Base-by-base conservation (phyloP, 1,140 invertebrate species). In the Drosophila kikkawai region DNA sequence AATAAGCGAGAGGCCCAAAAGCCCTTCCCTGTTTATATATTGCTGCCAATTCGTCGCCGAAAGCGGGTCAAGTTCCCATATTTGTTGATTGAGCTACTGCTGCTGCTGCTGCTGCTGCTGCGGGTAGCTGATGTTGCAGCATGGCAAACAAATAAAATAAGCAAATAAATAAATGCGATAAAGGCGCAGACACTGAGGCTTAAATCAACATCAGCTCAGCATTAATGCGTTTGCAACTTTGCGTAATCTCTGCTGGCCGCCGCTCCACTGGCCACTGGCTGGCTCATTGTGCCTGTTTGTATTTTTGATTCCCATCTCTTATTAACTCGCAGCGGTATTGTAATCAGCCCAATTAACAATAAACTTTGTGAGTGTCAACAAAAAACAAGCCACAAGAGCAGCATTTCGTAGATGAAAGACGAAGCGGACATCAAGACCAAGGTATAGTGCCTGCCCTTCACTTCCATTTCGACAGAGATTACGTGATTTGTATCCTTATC, bases 181-280 rank as follows among this genome's bases (percentile, higher is more conserved):
- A 78, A 79, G 64, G 68, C 73, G 68, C 77, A 69, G 73, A 83
- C 57, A 83, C 64, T 55, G 58, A 58, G 61, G 60, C 79, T 79
- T 67, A 79, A 88, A 65, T 86, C 84, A 86, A 87, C 84, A 84
- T 78, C 84, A 80, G 66, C 79, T 78, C 80, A 86, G 66, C 79
- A 88, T 87, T 87, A 87, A 88, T 82, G 83, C 79, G 78, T 80
- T 79, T 80, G 77, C 67, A 82, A 77, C 80, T 87, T 88, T 90
- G 86, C 84, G 80, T 81, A 88, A 88, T 90, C 75, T 84, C 80
- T 78, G 58, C 39, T 74, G 44, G 32, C 55, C 44, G 6, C 19
- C 19, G 51, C 36, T 69, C 53, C 76, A 48, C 45, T 47, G 45
- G 45, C 45, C 41, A 22, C 22, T 22, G 22, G 22, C 22, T 65